Conservation (phyloP, 2,888 invertebrate genomes). For the Cactoblastis cactorum region DNA sequence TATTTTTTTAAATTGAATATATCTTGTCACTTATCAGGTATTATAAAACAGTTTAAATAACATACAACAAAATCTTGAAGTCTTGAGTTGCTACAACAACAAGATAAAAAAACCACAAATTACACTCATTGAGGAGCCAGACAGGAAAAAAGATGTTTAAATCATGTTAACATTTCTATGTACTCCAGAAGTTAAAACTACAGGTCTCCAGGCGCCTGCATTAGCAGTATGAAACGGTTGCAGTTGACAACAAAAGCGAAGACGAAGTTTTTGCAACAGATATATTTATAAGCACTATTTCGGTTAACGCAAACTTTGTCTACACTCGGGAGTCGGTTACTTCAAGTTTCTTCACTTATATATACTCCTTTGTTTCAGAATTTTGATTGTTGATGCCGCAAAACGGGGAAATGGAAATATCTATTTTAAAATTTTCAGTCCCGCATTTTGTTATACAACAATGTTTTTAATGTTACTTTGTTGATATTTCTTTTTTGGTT, state of each 20-base stretch:
- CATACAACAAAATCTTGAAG: too few species aligned
- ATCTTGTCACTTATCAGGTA: too few species aligned
- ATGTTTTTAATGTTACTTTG: background rate
- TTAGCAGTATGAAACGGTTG: background rate
- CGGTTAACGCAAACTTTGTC: slow-evolving; percentile 5
- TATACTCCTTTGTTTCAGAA: background rate
- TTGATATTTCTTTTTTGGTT: background rate
- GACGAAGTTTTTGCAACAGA: background rate
- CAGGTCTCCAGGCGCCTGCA: too few species aligned
- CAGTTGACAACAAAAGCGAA: background rate
- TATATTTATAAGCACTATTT: slow-evolving; percentile 6
- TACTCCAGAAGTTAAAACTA: too few species aligned
- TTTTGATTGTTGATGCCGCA: background rate
- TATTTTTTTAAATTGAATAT: too few species aligned
- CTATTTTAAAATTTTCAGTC: too few species aligned
- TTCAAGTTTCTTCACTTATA: background rate
- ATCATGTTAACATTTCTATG: too few species aligned
- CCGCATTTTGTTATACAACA: background rate
- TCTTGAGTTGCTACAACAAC: too few species aligned
- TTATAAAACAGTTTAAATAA: too few species aligned
- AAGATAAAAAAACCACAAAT: too few species aligned
- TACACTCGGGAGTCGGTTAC: background rate
- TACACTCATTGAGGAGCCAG: too few species aligned
- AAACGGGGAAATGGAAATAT: background rate
- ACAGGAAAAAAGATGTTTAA: too few species aligned